A percentile compares a stretch with the other conserved stretches of the same genome.
phyloP scores from a whole-genome alignment of 1,140 invertebrate species.

The Trinorchestia longiramus region DNA sequence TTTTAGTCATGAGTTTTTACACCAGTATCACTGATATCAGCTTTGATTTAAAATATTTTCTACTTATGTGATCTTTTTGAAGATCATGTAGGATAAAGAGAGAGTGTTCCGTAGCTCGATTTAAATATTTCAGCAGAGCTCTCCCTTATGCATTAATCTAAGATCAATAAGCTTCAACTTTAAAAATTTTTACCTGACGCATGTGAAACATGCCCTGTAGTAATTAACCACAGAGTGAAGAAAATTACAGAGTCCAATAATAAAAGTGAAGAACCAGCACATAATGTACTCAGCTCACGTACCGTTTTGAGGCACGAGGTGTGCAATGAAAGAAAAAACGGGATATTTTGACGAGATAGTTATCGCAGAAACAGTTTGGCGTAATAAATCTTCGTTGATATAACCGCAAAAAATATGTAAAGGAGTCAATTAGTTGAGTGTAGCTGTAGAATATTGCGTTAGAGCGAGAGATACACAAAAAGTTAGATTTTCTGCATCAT shows the following conservation, averaged over 20 bases:
- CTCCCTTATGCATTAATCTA: background rate
- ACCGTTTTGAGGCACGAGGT: background rate
- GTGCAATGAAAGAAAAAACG: background rate
- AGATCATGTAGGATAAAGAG: too few species aligned
- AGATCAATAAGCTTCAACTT: background rate
- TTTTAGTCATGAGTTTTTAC: too few species aligned
- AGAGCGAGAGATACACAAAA: background rate
- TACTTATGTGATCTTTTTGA: too few species aligned
- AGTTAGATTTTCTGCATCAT: background rate
- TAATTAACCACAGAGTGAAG: too few species aligned
- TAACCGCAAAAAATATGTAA: background rate
- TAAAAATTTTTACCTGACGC: background rate
- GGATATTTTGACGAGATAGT: background rate
- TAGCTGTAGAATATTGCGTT: background rate
- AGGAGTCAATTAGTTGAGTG: background rate
- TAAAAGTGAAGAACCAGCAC: background rate
- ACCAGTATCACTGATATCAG: too few species aligned
- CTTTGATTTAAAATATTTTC: too few species aligned
- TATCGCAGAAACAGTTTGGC: background rate
- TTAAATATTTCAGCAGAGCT: background rate
- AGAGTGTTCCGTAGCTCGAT: background rate
- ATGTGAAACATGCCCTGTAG: too few species aligned
- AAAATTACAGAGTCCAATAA: background rate
- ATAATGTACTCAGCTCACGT: background rate
- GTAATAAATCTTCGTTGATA: background rate